These are phyloP conservation scores for Mylabris sibirica DNA, from an alignment of 2,888 invertebrate species.

Conservation along the genomic window DNA sequence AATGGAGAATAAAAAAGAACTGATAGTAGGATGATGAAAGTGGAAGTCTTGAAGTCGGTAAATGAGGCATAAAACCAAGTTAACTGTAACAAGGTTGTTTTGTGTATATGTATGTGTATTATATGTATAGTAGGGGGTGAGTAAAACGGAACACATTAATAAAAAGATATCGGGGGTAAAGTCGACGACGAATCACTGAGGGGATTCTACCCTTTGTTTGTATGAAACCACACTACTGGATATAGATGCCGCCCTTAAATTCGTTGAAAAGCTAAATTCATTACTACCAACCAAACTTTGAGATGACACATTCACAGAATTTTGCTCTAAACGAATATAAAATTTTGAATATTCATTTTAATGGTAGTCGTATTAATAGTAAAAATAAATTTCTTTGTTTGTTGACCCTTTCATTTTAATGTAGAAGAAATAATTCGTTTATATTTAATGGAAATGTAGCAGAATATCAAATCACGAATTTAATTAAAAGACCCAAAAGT, in stretches of 20 bases:
- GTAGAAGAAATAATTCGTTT: constrained; percentile 16
- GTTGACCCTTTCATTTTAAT: constrained; percentile 17
- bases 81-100: neutral
- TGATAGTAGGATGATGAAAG: neutral
- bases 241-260: neutral
- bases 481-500: constrained; percentile 23
- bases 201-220: constrained; percentile 49
- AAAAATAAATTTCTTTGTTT: neutral
- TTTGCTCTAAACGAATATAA: neutral
- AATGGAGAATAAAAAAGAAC: neutral
- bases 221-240: constrained; percentile 47
- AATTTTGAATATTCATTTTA: neutral
- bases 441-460: constrained; percentile 21
- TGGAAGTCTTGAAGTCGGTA: neutral
- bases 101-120: neutral
- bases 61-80: constrained; percentile 10
- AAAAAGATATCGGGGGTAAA: constrained; percentile 43
- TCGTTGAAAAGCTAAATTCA: constrained; percentile 8
- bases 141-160: constrained; percentile 43
- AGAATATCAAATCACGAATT: constrained; percentile 20
- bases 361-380: too few species aligned
- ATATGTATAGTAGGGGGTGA: constrained; percentile 30
- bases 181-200: constrained; percentile 30
- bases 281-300: neutral
- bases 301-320: neutral